phyloP scores from a whole-genome alignment of 1,140 invertebrate species.

The Trypoxylus dichotomus region DNA sequence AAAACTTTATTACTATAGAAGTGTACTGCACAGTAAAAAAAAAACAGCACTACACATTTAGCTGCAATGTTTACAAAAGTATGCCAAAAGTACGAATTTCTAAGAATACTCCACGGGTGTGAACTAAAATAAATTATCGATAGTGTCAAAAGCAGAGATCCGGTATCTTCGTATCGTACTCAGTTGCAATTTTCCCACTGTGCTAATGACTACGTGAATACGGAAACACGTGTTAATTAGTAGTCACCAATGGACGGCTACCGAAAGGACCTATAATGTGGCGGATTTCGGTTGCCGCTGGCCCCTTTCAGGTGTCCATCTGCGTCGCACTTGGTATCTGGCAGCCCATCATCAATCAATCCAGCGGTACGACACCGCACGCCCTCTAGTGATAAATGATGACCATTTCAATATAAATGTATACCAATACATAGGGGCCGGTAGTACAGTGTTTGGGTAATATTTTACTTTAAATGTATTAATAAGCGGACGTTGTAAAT shows the following conservation, averaged over 20 bases:
- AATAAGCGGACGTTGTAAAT: neutral
- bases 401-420: neutral
- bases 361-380: neutral
- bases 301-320: constrained; percentile 3
- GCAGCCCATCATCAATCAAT: neutral
- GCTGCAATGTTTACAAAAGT: too few relatives aligned
- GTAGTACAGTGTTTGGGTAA: neutral
- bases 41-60: too few relatives aligned
- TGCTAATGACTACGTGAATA: neutral
- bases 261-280: neutral
- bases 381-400: constrained; percentile 7
- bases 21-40: too few relatives aligned
- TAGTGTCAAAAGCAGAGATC: neutral
- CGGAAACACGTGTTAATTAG: constrained; percentile 15
- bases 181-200: neutral
- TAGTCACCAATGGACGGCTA: neutral
- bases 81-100: neutral
- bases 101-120: neutral
- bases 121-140: constrained; percentile 16
- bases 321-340: neutral
- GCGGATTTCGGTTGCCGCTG: neutral
- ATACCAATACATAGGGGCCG: neutral
- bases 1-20: too few relatives aligned
- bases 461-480: neutral
- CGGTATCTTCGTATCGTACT: neutral